Percentiles rank a stretch among this genome's conserved stretches.
Evolutionary conservation across 1,140 invertebrate species (phyloP).

Genomic region (Globodera ellingtonae): DNA sequence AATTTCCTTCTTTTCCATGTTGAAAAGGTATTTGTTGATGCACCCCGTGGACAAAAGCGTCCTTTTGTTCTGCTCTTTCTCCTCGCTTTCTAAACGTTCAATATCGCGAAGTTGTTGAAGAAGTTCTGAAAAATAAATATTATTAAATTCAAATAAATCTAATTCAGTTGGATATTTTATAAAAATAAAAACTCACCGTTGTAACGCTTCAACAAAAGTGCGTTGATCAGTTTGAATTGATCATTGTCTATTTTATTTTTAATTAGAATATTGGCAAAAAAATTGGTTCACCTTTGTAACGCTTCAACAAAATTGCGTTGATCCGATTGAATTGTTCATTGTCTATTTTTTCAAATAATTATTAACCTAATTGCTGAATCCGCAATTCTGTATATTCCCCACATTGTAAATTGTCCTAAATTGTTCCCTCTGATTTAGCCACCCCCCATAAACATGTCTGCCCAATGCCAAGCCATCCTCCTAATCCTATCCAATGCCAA

Average conservation of each 20-base stretch:
- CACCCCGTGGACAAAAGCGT: not conserved
- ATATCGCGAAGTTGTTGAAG: not conserved
- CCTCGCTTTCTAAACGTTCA: not conserved
- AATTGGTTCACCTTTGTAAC: not conserved
- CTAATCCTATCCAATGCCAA: no score
- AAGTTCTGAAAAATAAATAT: not conserved
- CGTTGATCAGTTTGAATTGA: no score
- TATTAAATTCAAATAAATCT: not conserved
- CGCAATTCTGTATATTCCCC: no score
- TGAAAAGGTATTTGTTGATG: not conserved
- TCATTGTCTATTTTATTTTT: no score
- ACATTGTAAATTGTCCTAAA: no score
- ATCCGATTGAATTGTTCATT: constrained; percentile 21
- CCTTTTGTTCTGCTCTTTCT: not conserved
- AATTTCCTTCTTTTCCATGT: constrained; percentile 34
- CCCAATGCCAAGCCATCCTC: no score
- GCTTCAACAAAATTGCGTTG: constrained; percentile 19
- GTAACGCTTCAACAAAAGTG: not conserved
- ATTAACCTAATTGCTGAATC: no score
- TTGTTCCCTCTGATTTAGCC: no score
- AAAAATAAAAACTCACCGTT: not conserved
- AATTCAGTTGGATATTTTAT: not conserved
- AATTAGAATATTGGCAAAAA: not conserved
- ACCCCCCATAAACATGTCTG: no score
- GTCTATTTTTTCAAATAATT: no score